Conservation (phyloP, 2,113 vertebrate genomes). For the Neogobius melanostomus region DNA sequence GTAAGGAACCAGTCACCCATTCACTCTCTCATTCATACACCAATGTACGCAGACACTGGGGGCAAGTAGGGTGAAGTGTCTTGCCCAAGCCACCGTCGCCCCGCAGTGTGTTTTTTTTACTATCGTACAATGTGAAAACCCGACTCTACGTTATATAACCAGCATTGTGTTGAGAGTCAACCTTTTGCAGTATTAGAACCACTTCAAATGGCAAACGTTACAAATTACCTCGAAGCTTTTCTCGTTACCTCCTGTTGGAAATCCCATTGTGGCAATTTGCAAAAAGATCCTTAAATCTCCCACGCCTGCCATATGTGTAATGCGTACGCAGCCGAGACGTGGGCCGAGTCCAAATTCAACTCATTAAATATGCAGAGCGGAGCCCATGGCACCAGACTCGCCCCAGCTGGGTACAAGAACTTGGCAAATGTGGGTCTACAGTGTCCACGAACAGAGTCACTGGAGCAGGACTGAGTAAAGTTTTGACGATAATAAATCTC, state of each 20-base stretch:
- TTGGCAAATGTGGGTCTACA: background rate
- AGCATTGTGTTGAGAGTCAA: background rate
- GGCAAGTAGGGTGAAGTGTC: no score
- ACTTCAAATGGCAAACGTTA: background rate
- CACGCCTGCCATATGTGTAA: constrained; percentile 1
- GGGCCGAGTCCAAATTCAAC: constrained; percentile 2
- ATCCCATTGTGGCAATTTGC: background rate
- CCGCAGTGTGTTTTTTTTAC: background rate
- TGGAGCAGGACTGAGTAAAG: background rate
- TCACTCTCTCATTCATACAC: no score
- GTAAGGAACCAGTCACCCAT: no score
- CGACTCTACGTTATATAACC: background rate
- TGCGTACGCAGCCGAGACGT: background rate
- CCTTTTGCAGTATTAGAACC: background rate
- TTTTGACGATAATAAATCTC: background rate
- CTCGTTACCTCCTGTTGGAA: background rate
- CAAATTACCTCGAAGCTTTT: background rate
- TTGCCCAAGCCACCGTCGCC: no score
- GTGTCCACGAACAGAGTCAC: background rate
- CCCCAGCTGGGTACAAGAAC: background rate
- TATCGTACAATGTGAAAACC: background rate
- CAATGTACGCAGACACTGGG: no score
- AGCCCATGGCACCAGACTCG: background rate
- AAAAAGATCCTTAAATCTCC: background rate
- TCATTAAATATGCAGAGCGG: background rate